These are phyloP conservation scores for Girardinichthys multiradiatus DNA, from an alignment of 2,113 vertebrate genomes.

Conservation along the genomic window DNA sequence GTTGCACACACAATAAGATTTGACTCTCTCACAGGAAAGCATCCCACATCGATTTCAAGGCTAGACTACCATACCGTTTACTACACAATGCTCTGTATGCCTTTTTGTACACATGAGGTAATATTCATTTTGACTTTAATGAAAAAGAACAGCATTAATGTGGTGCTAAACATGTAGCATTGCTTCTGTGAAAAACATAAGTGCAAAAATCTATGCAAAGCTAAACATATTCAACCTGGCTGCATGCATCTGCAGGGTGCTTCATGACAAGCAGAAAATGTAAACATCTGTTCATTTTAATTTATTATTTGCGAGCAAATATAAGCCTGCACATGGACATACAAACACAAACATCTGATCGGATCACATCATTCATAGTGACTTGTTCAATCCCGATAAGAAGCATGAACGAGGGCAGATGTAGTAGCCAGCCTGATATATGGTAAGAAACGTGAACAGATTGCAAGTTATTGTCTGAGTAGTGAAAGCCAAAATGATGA, in stretches of 20 bases:
- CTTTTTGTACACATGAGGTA: constrained; percentile 33
- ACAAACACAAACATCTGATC: constrained; percentile 53
- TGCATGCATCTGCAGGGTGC: constrained; percentile 12
- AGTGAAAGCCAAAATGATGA: constrained; percentile 71
- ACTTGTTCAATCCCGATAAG: constrained; percentile 45
- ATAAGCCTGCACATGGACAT: constrained; percentile 44
- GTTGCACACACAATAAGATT: constrained; percentile 34
- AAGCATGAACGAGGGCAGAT: constrained; percentile 53
- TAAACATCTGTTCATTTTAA: constrained; percentile 23
- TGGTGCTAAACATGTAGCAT: neutral
- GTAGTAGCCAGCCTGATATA: constrained; percentile 58
- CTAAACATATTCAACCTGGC: neutral
- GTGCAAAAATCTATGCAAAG: constrained; percentile 9
- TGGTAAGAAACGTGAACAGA: constrained; percentile 69
- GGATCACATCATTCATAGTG: constrained; percentile 39
- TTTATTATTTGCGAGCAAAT: constrained; percentile 61
- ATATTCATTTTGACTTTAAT: constrained; percentile 34
- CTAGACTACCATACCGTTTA: constrained; percentile 39
- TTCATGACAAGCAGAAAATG: constrained; percentile 24
- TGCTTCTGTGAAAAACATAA: constrained; percentile 4
- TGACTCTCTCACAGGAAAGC: constrained; percentile 34
- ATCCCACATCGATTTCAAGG: constrained; percentile 44
- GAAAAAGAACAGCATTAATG: constrained; percentile 15
- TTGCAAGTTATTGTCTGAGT: constrained; percentile 74
- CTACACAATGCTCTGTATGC: constrained; percentile 12